Percentiles rank a stretch among this genome's conserved stretches.
Conservation (phyloP, 1,140 invertebrate species). For the Saccostrea glomerata region DNA sequence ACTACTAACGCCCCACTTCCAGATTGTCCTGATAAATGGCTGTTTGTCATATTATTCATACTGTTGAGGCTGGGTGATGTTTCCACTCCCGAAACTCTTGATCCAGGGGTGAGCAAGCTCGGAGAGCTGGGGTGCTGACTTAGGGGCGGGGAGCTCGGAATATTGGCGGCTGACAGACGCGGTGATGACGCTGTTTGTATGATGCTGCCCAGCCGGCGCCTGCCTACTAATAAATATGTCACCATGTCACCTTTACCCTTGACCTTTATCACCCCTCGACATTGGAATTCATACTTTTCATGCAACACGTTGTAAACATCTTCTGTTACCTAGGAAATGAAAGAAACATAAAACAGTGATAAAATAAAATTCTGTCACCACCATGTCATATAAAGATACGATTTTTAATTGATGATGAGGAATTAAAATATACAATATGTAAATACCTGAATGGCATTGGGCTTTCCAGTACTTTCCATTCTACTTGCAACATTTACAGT, state of each 20-base stretch:
- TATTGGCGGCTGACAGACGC: constrained; percentile 8
- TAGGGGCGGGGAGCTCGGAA: neutral
- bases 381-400: neutral
- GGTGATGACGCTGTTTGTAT: constrained; percentile 49
- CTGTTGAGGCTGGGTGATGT: constrained; percentile 34
- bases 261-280: constrained; percentile 92
- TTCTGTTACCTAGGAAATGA: constrained; percentile 79
- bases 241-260: constrained; percentile 95
- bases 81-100: neutral
- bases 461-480: constrained; percentile 97
- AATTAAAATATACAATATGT: no score
- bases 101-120: constrained; percentile 40
- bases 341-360: neutral
- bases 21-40: constrained; percentile 46
- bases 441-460: constrained; percentile 93
- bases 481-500: constrained; percentile 96
- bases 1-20: constrained; percentile 30
- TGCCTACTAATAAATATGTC: constrained; percentile 89
- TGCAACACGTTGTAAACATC: constrained; percentile 71
- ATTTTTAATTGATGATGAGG: no score
- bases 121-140: constrained; percentile 53
- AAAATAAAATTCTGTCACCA: neutral
- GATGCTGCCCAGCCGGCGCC: constrained; percentile 42
- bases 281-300: constrained; percentile 90
- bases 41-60: constrained; percentile 26